Conservation (phyloP, 2,888 invertebrate species). For the Sminthurides aquaticus region DNA sequence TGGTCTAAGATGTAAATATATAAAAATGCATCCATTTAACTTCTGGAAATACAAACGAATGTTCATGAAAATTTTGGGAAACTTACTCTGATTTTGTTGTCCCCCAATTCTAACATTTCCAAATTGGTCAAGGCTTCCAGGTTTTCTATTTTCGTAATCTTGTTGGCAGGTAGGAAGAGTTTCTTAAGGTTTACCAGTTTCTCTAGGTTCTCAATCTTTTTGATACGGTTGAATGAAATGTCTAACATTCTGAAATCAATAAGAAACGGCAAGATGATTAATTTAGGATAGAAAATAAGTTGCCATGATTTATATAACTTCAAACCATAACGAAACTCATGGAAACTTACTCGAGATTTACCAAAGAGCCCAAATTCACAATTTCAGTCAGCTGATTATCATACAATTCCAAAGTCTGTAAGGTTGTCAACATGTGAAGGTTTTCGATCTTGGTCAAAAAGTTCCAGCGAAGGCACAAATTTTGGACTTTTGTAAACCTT, state of each 20-base stretch:
- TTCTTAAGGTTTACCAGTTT: conserved; percentile 68
- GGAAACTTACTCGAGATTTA: conserved; percentile 74
- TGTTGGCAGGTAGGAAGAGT: conserved; percentile 82
- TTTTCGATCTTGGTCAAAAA: conserved; percentile 91
- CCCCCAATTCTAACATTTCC: conserved; percentile 83
- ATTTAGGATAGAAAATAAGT: neutral
- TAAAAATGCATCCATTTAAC: conserved; percentile 28
- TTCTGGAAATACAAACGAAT: conserved; percentile 6
- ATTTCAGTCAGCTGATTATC: conserved; percentile 93
- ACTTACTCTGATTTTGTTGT: conserved; percentile 81
- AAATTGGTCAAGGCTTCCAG: conserved; percentile 69
- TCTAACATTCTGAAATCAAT: conserved; percentile 67
- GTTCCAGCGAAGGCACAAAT: conserved; percentile 86
- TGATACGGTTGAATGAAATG: conserved; percentile 89
- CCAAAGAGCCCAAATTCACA: conserved; percentile 77
- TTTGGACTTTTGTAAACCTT: conserved; percentile 64
- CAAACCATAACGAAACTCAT: neutral
- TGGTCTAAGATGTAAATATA: conserved; percentile 66
- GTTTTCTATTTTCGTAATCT: conserved; percentile 78
- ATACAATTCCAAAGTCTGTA: conserved; percentile 85
- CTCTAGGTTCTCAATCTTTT: conserved; percentile 73
- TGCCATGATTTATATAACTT: neutral
- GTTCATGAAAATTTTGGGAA: neutral
- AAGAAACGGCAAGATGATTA: neutral
- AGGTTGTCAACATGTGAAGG: conserved; percentile 62